Evolutionary conservation across 2,113 vertebrate genomes (phyloP).

Genomic region (Ploceus nigricollis): DNA sequence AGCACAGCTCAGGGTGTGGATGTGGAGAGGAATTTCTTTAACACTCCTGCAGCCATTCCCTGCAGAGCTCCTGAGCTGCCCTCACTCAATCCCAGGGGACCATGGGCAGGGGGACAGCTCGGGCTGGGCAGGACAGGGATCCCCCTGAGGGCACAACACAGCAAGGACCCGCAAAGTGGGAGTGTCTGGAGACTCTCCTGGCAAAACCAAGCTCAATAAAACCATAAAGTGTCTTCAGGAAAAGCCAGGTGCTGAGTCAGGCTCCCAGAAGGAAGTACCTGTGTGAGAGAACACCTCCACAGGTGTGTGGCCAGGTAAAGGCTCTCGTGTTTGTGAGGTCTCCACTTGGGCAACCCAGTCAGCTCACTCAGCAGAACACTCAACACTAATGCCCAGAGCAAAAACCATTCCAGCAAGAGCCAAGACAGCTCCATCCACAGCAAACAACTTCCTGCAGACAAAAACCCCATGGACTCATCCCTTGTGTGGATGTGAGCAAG

Average conservation of each 20-base stretch:
- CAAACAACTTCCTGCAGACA: background rate
- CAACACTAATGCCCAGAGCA: background rate
- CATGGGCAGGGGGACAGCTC: fast-evolving
- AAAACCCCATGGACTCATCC: background rate
- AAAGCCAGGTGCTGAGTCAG: background rate
- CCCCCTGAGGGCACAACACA: background rate
- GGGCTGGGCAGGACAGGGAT: background rate
- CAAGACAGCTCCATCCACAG: background rate
- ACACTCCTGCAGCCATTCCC: background rate
- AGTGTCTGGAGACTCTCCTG: background rate
- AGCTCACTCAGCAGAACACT: background rate
- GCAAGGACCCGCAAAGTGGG: fast-evolving
- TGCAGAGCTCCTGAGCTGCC: background rate
- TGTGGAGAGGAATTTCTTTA: background rate
- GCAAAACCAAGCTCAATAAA: background rate
- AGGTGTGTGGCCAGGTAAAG: fast-evolving
- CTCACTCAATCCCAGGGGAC: fast-evolving
- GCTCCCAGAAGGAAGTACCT: background rate
- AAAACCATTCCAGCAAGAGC: background rate
- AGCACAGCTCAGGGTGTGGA: background rate
- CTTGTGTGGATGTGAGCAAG: fast-evolving
- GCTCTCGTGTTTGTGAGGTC: background rate
- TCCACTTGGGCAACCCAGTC: background rate
- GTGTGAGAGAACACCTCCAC: background rate
- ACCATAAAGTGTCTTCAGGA: background rate